Conservation (phyloP, 2,888 invertebrate genomes). For the Uropetala carovei region DNA sequence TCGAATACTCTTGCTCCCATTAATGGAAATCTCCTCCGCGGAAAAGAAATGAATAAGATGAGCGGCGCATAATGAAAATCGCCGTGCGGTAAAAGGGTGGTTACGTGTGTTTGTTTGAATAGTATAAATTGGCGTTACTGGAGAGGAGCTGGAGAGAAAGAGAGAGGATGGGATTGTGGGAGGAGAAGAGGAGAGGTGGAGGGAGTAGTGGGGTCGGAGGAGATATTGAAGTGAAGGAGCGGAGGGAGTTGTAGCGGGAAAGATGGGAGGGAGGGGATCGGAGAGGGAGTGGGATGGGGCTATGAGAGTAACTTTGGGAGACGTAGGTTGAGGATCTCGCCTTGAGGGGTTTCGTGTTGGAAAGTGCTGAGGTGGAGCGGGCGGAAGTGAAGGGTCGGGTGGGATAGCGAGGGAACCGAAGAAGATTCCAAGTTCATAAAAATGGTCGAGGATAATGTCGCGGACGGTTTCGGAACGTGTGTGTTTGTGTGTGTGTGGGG, state of each 20-base stretch:
- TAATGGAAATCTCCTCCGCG: neutral
- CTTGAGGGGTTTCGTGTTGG: neutral
- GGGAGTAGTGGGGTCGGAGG: neutral
- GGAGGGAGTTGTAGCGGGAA: neutral
- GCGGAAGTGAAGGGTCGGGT: too few species aligned
- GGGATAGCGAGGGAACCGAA: neutral
- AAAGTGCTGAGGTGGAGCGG: neutral
- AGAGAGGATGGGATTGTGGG: neutral
- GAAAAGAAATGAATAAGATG: neutral
- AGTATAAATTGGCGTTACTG: neutral
- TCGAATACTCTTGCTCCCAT: neutral
- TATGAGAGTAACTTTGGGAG: neutral
- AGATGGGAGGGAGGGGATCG: neutral
- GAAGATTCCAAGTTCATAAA: neutral
- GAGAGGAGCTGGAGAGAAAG: neutral
- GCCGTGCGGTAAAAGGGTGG: conserved; percentile 15
- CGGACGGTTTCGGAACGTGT: neutral
- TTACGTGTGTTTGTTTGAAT: conserved; percentile 22
- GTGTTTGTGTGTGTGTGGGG: neutral
- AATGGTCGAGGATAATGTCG: neutral
- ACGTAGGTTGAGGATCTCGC: neutral
- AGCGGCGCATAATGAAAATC: neutral
- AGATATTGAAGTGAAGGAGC: neutral
- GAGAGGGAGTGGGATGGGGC: neutral
- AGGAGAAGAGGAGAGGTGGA: neutral